These are phyloP conservation scores for Chaetophractus vellerosus DNA, from an alignment of 2,797 vertebrate species.

Conservation along the genomic window DNA sequence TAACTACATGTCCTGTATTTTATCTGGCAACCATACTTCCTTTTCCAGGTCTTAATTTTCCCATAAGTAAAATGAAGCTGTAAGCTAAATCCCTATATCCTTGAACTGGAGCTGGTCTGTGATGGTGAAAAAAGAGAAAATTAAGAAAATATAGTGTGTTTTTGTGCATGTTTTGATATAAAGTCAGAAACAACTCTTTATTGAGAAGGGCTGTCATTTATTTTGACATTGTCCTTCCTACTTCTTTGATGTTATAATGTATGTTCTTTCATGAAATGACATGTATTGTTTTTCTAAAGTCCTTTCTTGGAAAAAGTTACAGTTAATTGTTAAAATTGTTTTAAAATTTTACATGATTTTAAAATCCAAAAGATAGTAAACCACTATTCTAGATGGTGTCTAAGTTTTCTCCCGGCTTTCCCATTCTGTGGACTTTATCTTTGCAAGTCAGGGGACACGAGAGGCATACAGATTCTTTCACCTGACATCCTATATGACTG, in stretches of 20 bases:
- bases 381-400: not conserved
- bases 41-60: slow-evolving; percentile 73
- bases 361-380: slow-evolving; percentile 39
- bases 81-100: slow-evolving; percentile 17
- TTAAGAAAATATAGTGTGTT: not conserved
- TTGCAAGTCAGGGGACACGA: not conserved
- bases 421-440: not conserved
- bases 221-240: not conserved
- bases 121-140: slow-evolving; percentile 37
- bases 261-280: not conserved
- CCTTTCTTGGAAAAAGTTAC: not conserved
- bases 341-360: slow-evolving; percentile 28
- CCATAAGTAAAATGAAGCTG: slow-evolving; percentile 57
- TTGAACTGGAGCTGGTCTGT: not conserved
- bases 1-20: slow-evolving; percentile 66
- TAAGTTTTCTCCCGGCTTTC: not conserved
- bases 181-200: not conserved
- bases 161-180: not conserved
- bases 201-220: not conserved
- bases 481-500: not conserved
- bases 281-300: slow-evolving; percentile 18
- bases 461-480: not conserved
- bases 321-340: slow-evolving; percentile 45
- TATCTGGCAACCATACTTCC: slow-evolving; percentile 70
- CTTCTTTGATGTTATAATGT: not conserved